These are phyloP conservation scores for Ptychodera flava DNA, from an alignment of 35 echinoderm and acorn worm species.

Conservation along the genomic window DNA sequence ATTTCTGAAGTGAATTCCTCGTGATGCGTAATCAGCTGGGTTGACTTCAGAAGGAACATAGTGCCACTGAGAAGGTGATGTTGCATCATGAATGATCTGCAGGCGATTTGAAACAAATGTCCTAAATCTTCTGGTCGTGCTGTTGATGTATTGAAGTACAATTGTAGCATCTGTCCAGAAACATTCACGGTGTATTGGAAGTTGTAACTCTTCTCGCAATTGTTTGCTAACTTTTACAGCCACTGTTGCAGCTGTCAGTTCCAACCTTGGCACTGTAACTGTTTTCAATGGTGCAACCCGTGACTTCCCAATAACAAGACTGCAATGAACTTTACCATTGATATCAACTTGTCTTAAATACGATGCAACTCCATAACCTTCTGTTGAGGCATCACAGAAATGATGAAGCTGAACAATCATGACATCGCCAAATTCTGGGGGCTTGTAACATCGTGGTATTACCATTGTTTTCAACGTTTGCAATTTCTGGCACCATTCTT, in stretches of 20 bases:
- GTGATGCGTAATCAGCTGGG: constrained; percentile 49
- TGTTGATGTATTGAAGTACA: not conserved
- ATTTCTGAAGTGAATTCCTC: constrained; percentile 13
- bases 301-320: constrained; percentile 36
- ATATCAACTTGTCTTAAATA: constrained; percentile 13
- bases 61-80: constrained; percentile 35
- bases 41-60: constrained; percentile 34
- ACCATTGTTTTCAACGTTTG: no score
- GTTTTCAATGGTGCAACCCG: constrained; percentile 33
- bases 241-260: constrained; percentile 21
- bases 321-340: constrained; percentile 29
- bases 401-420: constrained; percentile 21
- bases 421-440: not conserved
- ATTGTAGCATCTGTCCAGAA: not conserved
- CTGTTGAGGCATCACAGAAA: constrained; percentile 15
- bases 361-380: constrained; percentile 24
- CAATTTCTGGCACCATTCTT: no score
- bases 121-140: not conserved
- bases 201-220: not conserved
- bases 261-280: constrained; percentile 53
- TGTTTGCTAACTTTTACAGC: not conserved
- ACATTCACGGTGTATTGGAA: not conserved
- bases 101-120: not conserved
- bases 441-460: constrained; percentile 41
- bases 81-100: not conserved